These are phyloP conservation scores for Dilophus febrilis DNA, from an alignment of 2,888 invertebrate genomes.

Conservation along the genomic window DNA sequence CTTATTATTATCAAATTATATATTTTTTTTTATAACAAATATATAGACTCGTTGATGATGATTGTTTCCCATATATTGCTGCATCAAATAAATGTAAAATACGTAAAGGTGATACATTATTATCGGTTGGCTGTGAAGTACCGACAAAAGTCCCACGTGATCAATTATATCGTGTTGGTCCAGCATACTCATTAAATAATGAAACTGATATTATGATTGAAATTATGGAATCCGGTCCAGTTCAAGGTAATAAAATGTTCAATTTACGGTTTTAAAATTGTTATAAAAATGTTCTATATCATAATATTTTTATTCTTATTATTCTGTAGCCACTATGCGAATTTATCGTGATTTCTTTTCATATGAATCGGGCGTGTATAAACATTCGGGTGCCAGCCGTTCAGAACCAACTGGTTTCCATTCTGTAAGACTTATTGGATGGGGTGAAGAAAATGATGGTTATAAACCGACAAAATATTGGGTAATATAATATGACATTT, in stretches of 20 bases:
- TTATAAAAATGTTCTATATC: background rate
- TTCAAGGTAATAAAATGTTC: conserved; percentile 81
- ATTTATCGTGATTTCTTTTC: conserved; percentile 87
- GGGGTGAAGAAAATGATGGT: conserved; percentile 58
- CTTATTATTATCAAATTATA: too few relatives aligned
- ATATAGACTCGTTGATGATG: conserved; percentile 70
- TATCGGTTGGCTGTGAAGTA: conserved; percentile 37
- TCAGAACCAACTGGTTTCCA: conserved; percentile 54
- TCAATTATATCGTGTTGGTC: conserved; percentile 52
- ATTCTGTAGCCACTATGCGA: conserved; percentile 56
- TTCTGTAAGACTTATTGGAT: conserved; percentile 81
- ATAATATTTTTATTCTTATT: conserved; percentile 1
- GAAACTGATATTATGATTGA: conserved; percentile 84
- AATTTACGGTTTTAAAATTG: conserved; percentile 6
- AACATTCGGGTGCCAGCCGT: conserved; percentile 38
- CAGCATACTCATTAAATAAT: conserved; percentile 54
- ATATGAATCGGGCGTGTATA: conserved; percentile 73
- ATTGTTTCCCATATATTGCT: conserved; percentile 69
- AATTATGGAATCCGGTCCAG: conserved; percentile 77
- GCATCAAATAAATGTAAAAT: conserved; percentile 45
- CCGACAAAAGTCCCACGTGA: conserved; percentile 35
- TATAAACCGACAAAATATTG: conserved; percentile 57
- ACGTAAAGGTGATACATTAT: conserved; percentile 30
- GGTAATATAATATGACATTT: conserved; percentile 36
- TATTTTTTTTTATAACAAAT: too few relatives aligned